Base-by-base conservation (phyloP, 2,113 vertebrate genomes). In the Ibidorhyncha struthersii region DNA sequence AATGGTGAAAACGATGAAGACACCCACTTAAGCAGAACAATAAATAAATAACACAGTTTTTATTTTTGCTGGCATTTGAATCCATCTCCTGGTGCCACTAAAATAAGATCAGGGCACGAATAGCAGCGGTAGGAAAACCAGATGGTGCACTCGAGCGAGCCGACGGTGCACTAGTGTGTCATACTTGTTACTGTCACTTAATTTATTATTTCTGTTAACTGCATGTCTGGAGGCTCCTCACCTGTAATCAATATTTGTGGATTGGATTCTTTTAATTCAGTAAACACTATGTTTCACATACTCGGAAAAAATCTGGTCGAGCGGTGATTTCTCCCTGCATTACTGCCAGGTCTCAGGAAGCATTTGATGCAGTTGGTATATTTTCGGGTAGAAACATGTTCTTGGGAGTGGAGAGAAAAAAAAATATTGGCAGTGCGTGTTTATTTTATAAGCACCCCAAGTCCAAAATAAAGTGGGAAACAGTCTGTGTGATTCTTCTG, bases 111-210 rank as follows among this genome's bases (percentile, higher is more conserved):
- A 82, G 70, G 85, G 78, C 82, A 90, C 0, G 3, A 92, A 85
- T 43, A 92, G 71, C 71, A 69, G 88, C 76, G 69, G 79, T n/a
- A 71, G 53, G 72, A 90, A 78, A 92, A 82, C 0, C 92, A 93
- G 88, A 63, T 78, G 85, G 82, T 93, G 40, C 29, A 55, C 45
- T 74, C 0, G 0, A 74, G 74, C 4, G 8, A 89, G 82, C 84
- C 91, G 90, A 84, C 71, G 81, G 85, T 74, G 53, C 49, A 15
- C 34, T 49, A 47, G 53, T 32, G 30, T 67, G 63, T 86, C 83
- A 77, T 41, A 49, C 49, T 86, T 56, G 52, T 6, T 69, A 34
- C 38, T 84, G 41, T 82, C 77, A 62, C 72, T 89, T 67, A 62
- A 26, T 55, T 83, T 50, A 53, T 63, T 63, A 50, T 93, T 94